Base-by-base conservation (phyloP, 92 coral and sea anemone species). In the Palythoa grandis region DNA sequence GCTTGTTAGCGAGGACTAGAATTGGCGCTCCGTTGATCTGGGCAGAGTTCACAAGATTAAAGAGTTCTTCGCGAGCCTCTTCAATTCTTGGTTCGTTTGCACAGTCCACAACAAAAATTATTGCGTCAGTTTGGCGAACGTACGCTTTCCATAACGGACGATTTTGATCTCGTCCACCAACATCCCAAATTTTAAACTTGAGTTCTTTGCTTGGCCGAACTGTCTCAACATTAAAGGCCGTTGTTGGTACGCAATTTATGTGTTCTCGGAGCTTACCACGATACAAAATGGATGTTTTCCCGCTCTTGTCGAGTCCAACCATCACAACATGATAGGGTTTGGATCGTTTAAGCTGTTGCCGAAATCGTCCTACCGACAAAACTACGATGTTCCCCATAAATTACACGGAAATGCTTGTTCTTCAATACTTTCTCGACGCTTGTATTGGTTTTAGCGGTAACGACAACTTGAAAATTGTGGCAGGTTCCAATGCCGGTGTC, bases 81-180 rank as follows among this genome's bases (percentile, higher is more conserved):
- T 97, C 99, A 15, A 97, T 88, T 66, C 97, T 89, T 13, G 92
- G 87, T 70, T 92, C 95, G 86, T 94, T 92, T 65, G 95, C 89
- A 79, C 99, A 95, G 89, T 97, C 99, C 67, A 97, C 99, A 13
- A 97, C 99, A 60, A 91, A 97, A 67, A 97, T 94, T 0, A 97
- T 86, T 9, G 95, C 99, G 57, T 97, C 98, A 11, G 98, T 90
- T 37, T 92, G 92, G 22, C 99, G 92, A 29, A 88, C 99, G 66
- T 95, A 95, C 11, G 99, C 98, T 76, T 92, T 95, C 99, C 99
- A 97, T 54, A 97, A 89, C 37, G 99, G 99, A 1, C 99, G 92
- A 47, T 93, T 95, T 39, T 95, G 95, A n/a, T 97, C 99, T 57
- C 98, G 87, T 82, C 99, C 99, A 37, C 98, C 94, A 4, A 97